Base-by-base conservation (phyloP, 2,888 invertebrate species). In the Notocelia uddmanniana region DNA sequence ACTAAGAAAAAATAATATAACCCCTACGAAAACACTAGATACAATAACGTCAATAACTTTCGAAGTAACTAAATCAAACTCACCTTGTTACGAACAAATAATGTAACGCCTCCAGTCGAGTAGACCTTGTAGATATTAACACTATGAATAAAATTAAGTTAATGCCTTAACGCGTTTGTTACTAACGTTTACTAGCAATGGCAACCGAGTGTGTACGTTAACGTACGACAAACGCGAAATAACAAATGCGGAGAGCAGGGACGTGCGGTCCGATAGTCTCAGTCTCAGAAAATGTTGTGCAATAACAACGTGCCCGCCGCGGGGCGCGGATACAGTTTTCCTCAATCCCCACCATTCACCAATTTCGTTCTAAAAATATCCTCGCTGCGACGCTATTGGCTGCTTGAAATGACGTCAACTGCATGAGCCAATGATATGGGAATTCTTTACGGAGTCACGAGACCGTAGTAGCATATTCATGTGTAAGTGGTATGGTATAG, bases 301-400 rank as follows among this genome's bases (percentile, higher is more conserved):
- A 93, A 93, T 85, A 84, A 79, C 83, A 79, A 75, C 77, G 79
- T 69, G 76, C 60, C 55, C 73, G 82, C 73, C 73, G 76, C 60
- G 45, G 70, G 82, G 74, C 74, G 75, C 80, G 76, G 78, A 75
- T 83, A 85, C 84, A 78, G 83, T 91, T 91, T 92, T 91, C 90
- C 88, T 87, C 83, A 78, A 84, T 84, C 90, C 93, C 93, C 89
- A 80, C 89, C 81, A 82, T 79, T 78, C 76, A 73, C 78, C 79
- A 76, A 81, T 84, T 79, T 76, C 77, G 84, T 88, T 92, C 93
- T 93, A 93, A 91, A 93, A 93, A 93, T 93, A 93, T 76, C 83
- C 80, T 74, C 50, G 50, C 77, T 71, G 62, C 52, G 48, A 60
- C 66, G 76, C 79, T 74, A 91, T 93, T 93, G 91, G 93, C 67